Evolutionary conservation across 2,888 invertebrate species (phyloP), one percentile per base, ranked within the genome.

Genomic region (Pyrochroa serraticornis): DNA sequence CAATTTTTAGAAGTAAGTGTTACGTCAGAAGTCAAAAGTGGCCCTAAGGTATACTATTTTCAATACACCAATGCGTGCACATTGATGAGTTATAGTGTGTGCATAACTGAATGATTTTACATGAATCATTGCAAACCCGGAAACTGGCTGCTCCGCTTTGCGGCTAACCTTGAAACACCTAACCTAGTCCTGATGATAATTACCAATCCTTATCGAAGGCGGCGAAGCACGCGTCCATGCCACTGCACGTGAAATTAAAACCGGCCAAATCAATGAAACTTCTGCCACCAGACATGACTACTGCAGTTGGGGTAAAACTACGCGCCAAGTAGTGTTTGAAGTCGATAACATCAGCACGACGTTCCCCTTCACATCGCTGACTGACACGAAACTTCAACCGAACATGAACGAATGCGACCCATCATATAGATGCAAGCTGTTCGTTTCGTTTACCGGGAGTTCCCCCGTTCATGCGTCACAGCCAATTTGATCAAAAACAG

Each of bases 151-250:
- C 2, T 39, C 12, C 12, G 13, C 2, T 8, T 12, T 10, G 8
- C n/a, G 12, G 8, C 46, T 53, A 53, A 52, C 46, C 50, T 51
- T 42, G 14, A 51, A 51, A 34, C 50, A 39, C 34, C 50, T 50
- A 43, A 43, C n/a, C 22, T 22, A 43, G 33, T 14, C 42, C 31
- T 31, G 37, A 34, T 34, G 34, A 55, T 62, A 84, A 88, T 84
- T 83, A 92, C 90, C 90, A 88, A 81, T 94, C 92, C 79, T 92
- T 92, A 81, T 94, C 93, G 80, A 94, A 94, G 67, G 93, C 92
- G 72, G 89, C 87, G 79, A 93, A 93, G 81, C 94, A 94, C 76
- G 92, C 93, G 83, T 94, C 93, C 93, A 94, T 93, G 78, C 54
- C 65, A 64, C 68, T 68, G 66, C 68, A 67, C 32, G 41, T 45